Evolutionary conservation across 2,113 vertebrate species (phyloP), one percentile per base, ranked within the genome.

Genomic region (Nesospiza acunhae): DNA sequence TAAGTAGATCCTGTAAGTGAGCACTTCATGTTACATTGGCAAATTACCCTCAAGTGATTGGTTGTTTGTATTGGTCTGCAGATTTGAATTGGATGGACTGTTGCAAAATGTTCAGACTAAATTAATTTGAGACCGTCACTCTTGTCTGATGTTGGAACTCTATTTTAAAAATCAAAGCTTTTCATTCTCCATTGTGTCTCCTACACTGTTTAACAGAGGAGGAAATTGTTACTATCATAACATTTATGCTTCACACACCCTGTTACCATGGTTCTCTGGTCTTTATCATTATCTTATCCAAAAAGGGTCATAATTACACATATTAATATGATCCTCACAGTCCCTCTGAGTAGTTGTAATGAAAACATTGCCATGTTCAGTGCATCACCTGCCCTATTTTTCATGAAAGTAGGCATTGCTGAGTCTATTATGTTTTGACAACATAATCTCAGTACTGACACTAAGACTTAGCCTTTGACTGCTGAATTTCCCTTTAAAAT

Each of bases 21-120:
- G 42, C 23, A 22, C 26, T 66, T 69, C 15, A 28, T 8, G 3
- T 62, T 66, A 62, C 0, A 0, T 4, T 42, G 35, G 27, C 31
- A 69, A 88, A 88, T 59, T 80, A 47, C 15, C 13, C 19, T 72
- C 16, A 39, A 16, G 17, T 50, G 42, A 49, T 21, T 58, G 35
- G 35, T 49, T 62, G 53, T 16, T 56, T 86, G 21, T 31, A 21
- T 7, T 76, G 46, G 27, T 50, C 33, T 66, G 50, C 14, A 88
- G 35, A 53, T 77, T 52, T 76, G 58, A 66, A 72, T 26, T 63
- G 5, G 33, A 62, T 4, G 59, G 33, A 30, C 14, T 83, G 28
- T 3, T 74, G 26, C 18, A 72, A 90, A 89, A 72, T 7, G 5
- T 56, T 78, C 82, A 56, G 56, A 60, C 26, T 56, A 18, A 77